Percentiles rank a stretch among this genome's conserved stretches.
These are phyloP conservation scores for Tokudaia tokunoshimensis DNA, from an alignment of 2,797 vertebrate genomes.

Conservation along the genomic window DNA sequence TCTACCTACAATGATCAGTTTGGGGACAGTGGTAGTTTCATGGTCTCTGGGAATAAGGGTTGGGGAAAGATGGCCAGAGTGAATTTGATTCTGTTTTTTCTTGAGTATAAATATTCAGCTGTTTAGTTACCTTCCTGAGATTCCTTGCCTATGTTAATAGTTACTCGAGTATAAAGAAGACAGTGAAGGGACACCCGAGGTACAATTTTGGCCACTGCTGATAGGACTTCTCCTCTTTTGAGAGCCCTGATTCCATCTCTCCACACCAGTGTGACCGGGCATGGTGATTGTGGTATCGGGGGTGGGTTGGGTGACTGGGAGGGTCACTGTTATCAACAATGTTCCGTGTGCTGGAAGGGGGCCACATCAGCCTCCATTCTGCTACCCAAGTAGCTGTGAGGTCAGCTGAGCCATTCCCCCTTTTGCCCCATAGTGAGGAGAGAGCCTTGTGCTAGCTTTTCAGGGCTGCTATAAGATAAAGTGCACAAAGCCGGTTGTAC, in stretches of 20 bases:
- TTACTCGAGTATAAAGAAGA: conserved; percentile 14
- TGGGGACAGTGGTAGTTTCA: background rate
- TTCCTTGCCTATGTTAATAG: conserved; percentile 13
- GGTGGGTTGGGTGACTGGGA: background rate
- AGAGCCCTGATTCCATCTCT: background rate
- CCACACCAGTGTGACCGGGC: rapidly evolving
- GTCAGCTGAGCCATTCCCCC: background rate
- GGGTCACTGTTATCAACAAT: rapidly evolving
- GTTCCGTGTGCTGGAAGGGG: background rate
- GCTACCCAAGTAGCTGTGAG: background rate
- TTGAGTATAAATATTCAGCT: background rate
- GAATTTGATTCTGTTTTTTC: background rate
- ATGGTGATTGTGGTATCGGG: background rate
- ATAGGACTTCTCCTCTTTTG: background rate
- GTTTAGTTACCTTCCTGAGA: background rate
- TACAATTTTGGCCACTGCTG: background rate
- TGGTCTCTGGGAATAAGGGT: background rate
- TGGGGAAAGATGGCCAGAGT: background rate
- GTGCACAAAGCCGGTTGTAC: background rate
- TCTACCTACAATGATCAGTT: background rate
- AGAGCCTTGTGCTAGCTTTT: background rate
- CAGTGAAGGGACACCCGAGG: background rate
- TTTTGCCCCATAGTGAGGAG: background rate
- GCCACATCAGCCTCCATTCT: background rate
- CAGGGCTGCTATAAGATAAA: background rate